Conservation (phyloP, 1,140 invertebrate genomes). For the Tribolium castaneum region DNA sequence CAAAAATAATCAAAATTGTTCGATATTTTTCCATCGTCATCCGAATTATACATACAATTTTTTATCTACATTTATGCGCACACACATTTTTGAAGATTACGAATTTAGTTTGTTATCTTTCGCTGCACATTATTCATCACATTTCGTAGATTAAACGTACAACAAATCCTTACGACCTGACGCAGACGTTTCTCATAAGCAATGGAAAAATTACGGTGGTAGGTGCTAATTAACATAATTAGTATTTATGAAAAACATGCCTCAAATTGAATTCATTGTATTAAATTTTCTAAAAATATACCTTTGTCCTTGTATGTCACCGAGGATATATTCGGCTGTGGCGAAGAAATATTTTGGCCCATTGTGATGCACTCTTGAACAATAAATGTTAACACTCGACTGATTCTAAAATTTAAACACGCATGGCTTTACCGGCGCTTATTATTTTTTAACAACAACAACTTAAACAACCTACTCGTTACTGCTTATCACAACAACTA, state of each 20-base stretch:
- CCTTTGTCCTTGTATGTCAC: constrained; percentile 25
- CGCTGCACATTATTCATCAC: not conserved
- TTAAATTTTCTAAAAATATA: constrained; percentile 9
- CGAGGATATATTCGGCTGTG: constrained; percentile 28
- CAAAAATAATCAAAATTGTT: too few species aligned
- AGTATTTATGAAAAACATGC: not conserved
- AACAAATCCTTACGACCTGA: not conserved
- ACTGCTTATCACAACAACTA: constrained; percentile 5
- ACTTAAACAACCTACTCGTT: not conserved
- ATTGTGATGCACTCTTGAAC: constrained; percentile 10
- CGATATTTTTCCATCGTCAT: too few species aligned
- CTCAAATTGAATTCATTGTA: not conserved
- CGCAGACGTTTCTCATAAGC: not conserved
- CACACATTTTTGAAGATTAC: not conserved
- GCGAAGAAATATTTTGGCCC: constrained; percentile 32
- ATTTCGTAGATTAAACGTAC: not conserved
- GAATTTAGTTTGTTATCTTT: not conserved
- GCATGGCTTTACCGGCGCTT: not conserved
- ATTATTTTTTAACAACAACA: not conserved
- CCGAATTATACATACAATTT: too few species aligned
- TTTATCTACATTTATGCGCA: too few species aligned
- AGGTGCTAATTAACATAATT: not conserved
- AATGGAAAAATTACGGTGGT: not conserved
- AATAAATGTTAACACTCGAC: not conserved
- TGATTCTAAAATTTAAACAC: not conserved